Evolutionary conservation across 2,113 vertebrate genomes (phyloP).

Genomic region (Ceyx melanurus): DNA sequence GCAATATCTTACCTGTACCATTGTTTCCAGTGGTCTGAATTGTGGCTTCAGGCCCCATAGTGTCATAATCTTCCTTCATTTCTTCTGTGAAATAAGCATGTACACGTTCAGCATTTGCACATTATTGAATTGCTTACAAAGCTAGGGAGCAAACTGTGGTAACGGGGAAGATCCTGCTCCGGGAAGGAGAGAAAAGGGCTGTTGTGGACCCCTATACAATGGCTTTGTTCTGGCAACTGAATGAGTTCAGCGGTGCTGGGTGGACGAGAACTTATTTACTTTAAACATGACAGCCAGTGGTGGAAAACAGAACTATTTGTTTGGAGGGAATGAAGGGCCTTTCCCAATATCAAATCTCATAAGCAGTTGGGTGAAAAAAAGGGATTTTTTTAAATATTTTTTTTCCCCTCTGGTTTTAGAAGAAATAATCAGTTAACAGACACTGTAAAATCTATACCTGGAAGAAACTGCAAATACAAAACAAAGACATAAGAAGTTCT

Average conservation of each 20-base stretch:
- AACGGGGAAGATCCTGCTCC: slow-evolving; percentile 67
- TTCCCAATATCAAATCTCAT: slow-evolving; percentile 61
- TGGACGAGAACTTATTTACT: slow-evolving; percentile 88
- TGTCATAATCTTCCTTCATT: slow-evolving; percentile 97
- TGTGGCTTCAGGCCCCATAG: slow-evolving; percentile 89
- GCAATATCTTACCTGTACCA: slow-evolving; percentile 89
- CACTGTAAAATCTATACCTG: slow-evolving; percentile 48
- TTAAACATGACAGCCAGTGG: slow-evolving; percentile 83
- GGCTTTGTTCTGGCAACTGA: slow-evolving; percentile 80
- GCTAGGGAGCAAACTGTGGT: slow-evolving; percentile 61
- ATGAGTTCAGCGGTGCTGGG: slow-evolving; percentile 81
- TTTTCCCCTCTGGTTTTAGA: background rate
- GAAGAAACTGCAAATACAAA: slow-evolving; percentile 40
- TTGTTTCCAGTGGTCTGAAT: slow-evolving; percentile 89
- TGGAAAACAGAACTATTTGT: slow-evolving; percentile 74
- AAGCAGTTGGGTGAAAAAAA: background rate
- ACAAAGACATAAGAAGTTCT: background rate
- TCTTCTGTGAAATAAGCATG: slow-evolving; percentile 86
- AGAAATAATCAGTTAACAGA: slow-evolving; percentile 54
- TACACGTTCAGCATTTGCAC: slow-evolving; percentile 68
- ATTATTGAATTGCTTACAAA: slow-evolving; percentile 43
- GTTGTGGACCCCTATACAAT: slow-evolving; percentile 73
- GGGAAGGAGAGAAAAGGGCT: slow-evolving; percentile 71
- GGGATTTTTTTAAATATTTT: background rate
- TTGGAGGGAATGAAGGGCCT: slow-evolving; percentile 61